These are phyloP conservation scores for Melanerpes aurifrons DNA, from an alignment of 2,113 vertebrate species.

Conservation along the genomic window DNA sequence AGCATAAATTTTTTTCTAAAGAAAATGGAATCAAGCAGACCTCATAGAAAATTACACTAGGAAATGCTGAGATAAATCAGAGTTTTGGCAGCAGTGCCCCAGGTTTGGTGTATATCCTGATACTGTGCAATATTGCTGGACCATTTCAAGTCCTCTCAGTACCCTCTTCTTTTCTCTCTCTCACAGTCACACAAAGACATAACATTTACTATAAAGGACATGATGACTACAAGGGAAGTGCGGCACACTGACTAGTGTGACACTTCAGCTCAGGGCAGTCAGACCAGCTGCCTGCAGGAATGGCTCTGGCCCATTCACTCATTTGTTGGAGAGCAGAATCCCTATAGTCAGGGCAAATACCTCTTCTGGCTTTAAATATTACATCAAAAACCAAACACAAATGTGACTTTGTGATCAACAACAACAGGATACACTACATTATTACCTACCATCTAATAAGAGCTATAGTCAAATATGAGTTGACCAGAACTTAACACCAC, in stretches of 20 bases:
- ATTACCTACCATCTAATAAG: not conserved
- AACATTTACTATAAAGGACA: not conserved
- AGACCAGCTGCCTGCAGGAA: not conserved
- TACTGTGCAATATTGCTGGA: not conserved
- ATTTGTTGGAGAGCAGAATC: not conserved
- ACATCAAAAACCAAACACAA: not conserved
- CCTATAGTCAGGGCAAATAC: not conserved
- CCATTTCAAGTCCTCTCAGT: not conserved
- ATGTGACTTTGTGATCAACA: not conserved
- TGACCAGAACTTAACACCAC: not conserved
- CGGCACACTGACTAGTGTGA: not conserved
- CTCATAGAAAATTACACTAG: not conserved
- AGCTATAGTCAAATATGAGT: not conserved
- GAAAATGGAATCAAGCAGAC: not conserved
- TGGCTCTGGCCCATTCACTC: not conserved
- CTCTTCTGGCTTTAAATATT: not conserved
- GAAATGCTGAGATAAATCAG: not conserved
- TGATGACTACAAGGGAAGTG: not conserved
- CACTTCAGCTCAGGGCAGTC: not conserved
- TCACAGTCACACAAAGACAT: not conserved
- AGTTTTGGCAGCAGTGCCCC: not conserved
- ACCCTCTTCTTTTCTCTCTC: not conserved
- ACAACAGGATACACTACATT: not conserved
- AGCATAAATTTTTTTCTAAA: not conserved
- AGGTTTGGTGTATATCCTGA: not conserved